A percentile compares a stretch with the other conserved stretches of the same genome.
Conservation (phyloP, 2,888 invertebrate genomes). For the Coecobrya sp. region DNA sequence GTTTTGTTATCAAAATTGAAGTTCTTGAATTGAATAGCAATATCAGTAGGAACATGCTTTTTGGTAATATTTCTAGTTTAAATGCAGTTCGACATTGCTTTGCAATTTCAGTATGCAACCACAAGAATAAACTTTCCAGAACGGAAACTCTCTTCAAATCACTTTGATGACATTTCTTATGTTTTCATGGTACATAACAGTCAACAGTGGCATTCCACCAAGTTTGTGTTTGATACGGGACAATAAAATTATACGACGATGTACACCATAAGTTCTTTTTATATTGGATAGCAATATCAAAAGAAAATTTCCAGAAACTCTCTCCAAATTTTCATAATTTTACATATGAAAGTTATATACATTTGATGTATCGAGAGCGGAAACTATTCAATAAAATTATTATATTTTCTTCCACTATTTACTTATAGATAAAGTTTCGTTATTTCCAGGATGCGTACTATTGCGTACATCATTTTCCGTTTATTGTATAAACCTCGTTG, state of each 20-base stretch:
- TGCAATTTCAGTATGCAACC: background rate
- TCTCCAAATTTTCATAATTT: constrained; percentile 8
- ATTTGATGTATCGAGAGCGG: background rate
- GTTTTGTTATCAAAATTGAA: background rate
- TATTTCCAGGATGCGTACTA: background rate
- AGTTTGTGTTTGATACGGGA: background rate
- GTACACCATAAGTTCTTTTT: background rate
- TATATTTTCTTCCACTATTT: background rate
- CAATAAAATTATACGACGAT: constrained; percentile 22
- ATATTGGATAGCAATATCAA: background rate
- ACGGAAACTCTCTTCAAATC: background rate
- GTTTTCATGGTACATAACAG: background rate
- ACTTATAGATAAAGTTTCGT: background rate
- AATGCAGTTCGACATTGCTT: background rate
- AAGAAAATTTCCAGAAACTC: background rate
- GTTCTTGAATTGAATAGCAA: too few relatives aligned
- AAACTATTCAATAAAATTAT: background rate
- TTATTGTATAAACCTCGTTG: constrained; percentile 24
- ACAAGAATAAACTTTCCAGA: background rate
- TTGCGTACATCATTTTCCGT: background rate
- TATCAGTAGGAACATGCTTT: background rate
- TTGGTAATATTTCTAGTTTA: background rate
- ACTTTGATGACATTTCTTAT: background rate
- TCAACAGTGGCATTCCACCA: background rate
- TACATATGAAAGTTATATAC: background rate